phyloP scores from a whole-genome alignment of 2,888 invertebrate genomes.

The Drosophila tripunctata region DNA sequence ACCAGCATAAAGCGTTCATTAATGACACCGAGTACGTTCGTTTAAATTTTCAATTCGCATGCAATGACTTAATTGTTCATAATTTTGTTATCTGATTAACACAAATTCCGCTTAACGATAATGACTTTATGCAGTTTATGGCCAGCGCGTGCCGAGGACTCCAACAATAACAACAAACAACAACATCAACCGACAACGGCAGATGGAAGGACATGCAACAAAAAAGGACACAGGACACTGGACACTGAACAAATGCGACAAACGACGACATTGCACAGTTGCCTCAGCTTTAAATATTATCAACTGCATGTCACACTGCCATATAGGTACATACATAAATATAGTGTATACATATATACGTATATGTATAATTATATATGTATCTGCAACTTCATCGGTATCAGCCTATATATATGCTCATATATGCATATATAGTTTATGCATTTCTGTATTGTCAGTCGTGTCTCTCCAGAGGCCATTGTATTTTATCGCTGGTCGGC shows the following conservation, averaged over 20 bases:
- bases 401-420: constrained; percentile 12
- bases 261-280: constrained; percentile 14
- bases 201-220: constrained; percentile 24
- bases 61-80: constrained; percentile 79
- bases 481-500: constrained; percentile 70
- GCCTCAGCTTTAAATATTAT: constrained; percentile 65
- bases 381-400: not conserved
- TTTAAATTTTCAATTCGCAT: constrained; percentile 79
- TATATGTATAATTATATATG: not conserved
- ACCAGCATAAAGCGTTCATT: constrained; percentile 39
- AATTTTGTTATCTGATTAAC: constrained; percentile 80
- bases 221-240: constrained; percentile 5
- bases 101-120: constrained; percentile 79
- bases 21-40: constrained; percentile 40
- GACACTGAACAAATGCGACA: constrained; percentile 12
- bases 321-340: too few species aligned
- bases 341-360: not conserved
- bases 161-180: not conserved
- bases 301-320: constrained; percentile 57
- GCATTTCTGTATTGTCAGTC: constrained; percentile 12
- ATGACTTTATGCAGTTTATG: constrained; percentile 80
- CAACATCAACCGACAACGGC: not conserved
- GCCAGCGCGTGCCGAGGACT: constrained; percentile 55
- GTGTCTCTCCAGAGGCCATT: constrained; percentile 58
- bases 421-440: constrained; percentile 15